These are phyloP conservation scores for Strix uralensis DNA, from an alignment of 2,113 vertebrate species.

Conservation along the genomic window DNA sequence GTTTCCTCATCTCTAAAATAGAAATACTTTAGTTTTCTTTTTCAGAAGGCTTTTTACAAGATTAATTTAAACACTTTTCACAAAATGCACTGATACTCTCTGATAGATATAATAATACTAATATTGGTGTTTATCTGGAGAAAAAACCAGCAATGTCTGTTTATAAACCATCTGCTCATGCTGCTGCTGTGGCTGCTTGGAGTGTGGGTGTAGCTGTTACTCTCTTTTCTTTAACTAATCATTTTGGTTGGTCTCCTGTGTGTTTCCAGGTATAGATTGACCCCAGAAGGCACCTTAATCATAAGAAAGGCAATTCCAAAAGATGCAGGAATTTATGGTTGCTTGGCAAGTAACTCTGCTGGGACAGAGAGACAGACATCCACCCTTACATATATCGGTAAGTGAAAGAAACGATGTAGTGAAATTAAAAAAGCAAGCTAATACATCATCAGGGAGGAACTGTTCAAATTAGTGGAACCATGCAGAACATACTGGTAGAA, in stretches of 20 bases:
- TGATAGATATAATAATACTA: neutral
- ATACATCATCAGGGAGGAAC: neutral
- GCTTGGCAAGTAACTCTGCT: slow-evolving; percentile 89
- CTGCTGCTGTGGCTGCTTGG: neutral
- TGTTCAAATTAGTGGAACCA: neutral
- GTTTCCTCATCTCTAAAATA: neutral
- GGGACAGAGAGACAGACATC: slow-evolving; percentile 85
- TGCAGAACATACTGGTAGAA: neutral
- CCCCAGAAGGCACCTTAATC: slow-evolving; percentile 83
- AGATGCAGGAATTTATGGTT: slow-evolving; percentile 89
- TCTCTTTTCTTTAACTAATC: neutral
- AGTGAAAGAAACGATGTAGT: slow-evolving; percentile 16
- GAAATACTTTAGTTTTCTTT: neutral
- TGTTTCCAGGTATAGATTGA: slow-evolving; percentile 81
- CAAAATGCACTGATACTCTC: neutral
- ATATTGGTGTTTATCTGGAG: neutral
- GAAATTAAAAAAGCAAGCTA: neutral
- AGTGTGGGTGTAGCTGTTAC: neutral
- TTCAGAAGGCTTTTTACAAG: neutral
- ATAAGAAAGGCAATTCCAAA: slow-evolving; percentile 80
- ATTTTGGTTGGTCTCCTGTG: neutral
- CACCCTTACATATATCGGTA: slow-evolving; percentile 83
- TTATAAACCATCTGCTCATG: neutral
- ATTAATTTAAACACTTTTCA: neutral
- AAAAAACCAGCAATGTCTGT: accelerated